Evolutionary conservation across 2,797 vertebrate genomes (phyloP), one percentile per base, ranked within the genome.

Genomic region (Gallinago solitaria): DNA sequence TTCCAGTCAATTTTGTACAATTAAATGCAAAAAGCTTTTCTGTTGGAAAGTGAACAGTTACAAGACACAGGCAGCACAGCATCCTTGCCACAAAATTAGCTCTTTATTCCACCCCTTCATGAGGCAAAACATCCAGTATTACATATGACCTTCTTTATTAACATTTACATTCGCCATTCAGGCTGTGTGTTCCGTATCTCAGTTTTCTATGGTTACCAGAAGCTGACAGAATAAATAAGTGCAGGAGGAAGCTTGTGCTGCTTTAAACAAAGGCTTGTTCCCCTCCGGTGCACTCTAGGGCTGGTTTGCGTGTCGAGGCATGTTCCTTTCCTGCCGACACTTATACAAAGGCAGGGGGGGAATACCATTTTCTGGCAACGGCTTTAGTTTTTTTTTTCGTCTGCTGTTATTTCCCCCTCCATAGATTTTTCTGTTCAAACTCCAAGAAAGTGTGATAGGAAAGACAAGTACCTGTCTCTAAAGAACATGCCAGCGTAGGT

Each of bases 231-330:
- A 54, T 64, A 56, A 83, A 69, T 80, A 43, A 57, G 84, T 30
- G 77, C 68, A 28, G 68, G 33, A n/a, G 10, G 13, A 35, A 45
- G 69, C 68, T 64, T 11, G 68, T 0, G 0, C 6, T 48, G 80
- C 71, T 39, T 73, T 56, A 43, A 83, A 89, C 94, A 96, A 94
- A 93, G 89, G 9, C 54, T 24, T 11, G 83, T 94, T 95, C 84
- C 92, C 65, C 90, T 73, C 65, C 0, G 8, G 5, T 88, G 90
- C 94, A 32, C 80, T 54, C 68, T 12, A 47, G 82, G 71, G 56
- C 80, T 24, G 41, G 8, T 73, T 43, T 50, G 65, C 95, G 15
- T 12, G 96, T 64, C 14, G 63, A 85, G 85, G 57, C 93, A 19
- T 11, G 96, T 83, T 92, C 63, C 51, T 59, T 48, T n/a, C 33